Evolutionary conservation across 2,888 invertebrate species (phyloP).

Genomic region (Eupsilia transversa): DNA sequence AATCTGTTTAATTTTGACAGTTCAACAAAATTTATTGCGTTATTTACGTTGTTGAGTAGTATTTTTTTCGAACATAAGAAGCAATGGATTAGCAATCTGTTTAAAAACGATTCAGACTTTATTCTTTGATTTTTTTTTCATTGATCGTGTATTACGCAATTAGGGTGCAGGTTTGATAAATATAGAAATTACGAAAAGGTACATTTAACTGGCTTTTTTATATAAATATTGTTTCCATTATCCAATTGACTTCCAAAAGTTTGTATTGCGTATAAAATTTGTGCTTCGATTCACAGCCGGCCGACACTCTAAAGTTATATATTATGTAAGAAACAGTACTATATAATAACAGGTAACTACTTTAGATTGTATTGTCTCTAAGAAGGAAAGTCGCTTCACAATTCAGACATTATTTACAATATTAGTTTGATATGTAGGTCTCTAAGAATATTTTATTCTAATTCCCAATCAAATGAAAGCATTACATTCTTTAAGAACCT

Average conservation of each 20-base stretch:
- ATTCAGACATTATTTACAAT: constrained; percentile 37
- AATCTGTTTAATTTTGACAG: too few species aligned
- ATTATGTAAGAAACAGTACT: constrained; percentile 37
- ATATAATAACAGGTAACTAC: constrained; percentile 39
- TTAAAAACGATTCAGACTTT: too few species aligned
- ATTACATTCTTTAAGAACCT: background rate
- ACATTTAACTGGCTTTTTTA: constrained; percentile 16
- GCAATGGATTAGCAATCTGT: too few species aligned
- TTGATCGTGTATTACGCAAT: too few species aligned
- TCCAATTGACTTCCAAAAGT: constrained; percentile 53
- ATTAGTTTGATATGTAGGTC: constrained; percentile 48
- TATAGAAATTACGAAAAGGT: too few species aligned
- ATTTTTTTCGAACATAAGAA: too few species aligned
- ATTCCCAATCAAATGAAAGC: constrained; percentile 27
- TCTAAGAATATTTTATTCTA: constrained; percentile 31
- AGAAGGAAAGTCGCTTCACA: constrained; percentile 38
- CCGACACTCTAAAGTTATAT: constrained; percentile 53
- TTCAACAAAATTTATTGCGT: too few species aligned
- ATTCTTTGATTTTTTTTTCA: too few species aligned
- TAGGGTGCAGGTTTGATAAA: too few species aligned
- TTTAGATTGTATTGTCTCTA: constrained; percentile 53
- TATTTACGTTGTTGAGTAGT: too few species aligned
- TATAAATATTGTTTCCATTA: constrained; percentile 24
- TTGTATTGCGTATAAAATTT: constrained; percentile 64
- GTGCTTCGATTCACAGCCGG: constrained; percentile 77